A percentile compares a stretch with the other conserved stretches of the same genome.
These are phyloP conservation scores for Onychomys torridus DNA, from an alignment of 2,797 vertebrate species.

Conservation along the genomic window DNA sequence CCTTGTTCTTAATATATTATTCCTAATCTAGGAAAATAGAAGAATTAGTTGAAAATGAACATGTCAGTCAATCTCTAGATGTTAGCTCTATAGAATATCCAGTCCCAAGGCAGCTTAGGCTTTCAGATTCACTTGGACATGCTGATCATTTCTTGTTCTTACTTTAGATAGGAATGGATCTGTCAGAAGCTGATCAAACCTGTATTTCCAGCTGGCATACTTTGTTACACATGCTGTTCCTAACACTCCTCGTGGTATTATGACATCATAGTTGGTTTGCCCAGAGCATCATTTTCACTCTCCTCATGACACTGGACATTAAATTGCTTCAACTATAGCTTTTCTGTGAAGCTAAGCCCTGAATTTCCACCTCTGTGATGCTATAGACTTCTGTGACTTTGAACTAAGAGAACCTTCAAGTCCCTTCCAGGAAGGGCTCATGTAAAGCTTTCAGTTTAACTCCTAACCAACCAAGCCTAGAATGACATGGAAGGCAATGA, in stretches of 20 bases:
- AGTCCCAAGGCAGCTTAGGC: conserved; percentile 27
- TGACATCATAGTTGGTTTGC: not conserved
- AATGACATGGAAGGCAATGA: not conserved
- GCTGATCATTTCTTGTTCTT: conserved; percentile 4
- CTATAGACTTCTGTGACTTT: not conserved
- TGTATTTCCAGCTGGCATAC: conserved; percentile 1
- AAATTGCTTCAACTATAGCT: not conserved
- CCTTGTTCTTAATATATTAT: conserved; percentile 3
- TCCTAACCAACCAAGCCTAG: not conserved
- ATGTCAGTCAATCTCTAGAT: conserved; percentile 43
- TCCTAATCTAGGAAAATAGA: conserved; percentile 22
- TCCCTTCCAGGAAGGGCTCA: not conserved
- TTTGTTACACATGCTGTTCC: not conserved
- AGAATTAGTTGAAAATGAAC: conserved; percentile 63
- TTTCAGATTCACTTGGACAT: conserved; percentile 24
- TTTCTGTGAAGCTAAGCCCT: not conserved
- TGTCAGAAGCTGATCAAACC: not conserved
- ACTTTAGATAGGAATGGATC: not conserved
- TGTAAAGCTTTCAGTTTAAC: not conserved
- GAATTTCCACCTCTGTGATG: not conserved
- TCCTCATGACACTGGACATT: not conserved
- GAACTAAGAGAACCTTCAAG: not conserved
- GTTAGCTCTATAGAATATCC: not conserved
- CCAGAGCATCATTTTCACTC: not conserved
- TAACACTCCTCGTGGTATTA: not conserved